Conservation (phyloP, 2,797 vertebrate genomes). For the Argentina silus region DNA sequence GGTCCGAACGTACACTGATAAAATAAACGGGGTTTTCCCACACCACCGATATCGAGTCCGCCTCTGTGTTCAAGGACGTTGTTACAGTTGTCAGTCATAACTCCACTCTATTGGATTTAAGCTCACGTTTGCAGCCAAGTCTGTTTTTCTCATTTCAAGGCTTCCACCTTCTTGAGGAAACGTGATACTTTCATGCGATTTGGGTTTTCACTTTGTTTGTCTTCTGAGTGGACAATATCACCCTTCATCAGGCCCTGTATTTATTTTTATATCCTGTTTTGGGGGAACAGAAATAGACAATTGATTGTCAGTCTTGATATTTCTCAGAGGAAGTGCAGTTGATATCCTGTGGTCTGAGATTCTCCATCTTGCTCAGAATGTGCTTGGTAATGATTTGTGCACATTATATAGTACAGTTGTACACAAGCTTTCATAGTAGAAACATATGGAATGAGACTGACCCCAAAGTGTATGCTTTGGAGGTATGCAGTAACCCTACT, state of each 20-base stretch:
- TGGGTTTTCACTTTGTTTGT: conserved; percentile 75
- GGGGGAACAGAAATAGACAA: conserved; percentile 45
- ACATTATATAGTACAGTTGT: background rate
- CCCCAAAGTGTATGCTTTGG: background rate
- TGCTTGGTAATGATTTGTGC: background rate
- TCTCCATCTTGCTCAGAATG: conserved; percentile 13
- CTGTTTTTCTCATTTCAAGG: conserved; percentile 75
- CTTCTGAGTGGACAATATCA: conserved; percentile 60
- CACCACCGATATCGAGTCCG: too few relatives aligned
- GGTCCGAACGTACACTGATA: too few relatives aligned
- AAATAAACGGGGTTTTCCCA: too few relatives aligned
- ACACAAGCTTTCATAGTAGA: background rate
- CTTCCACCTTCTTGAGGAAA: conserved; percentile 56
- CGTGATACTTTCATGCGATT: conserved; percentile 63
- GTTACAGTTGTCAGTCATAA: conserved; percentile 73
- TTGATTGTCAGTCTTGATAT: conserved; percentile 44
- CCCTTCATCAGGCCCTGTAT: conserved; percentile 66
- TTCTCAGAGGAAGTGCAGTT: conserved; percentile 40
- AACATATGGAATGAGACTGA: background rate
- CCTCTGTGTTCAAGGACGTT: too few relatives aligned
- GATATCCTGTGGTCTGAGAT: conserved; percentile 26
- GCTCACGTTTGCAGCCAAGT: conserved; percentile 52
- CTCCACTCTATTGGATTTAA: conserved; percentile 61
- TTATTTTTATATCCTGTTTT: conserved; percentile 71
- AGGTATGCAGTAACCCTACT: background rate